Evolutionary conservation across 1,140 invertebrate species (phyloP).

Genomic region (Procambarus clarkii): DNA sequence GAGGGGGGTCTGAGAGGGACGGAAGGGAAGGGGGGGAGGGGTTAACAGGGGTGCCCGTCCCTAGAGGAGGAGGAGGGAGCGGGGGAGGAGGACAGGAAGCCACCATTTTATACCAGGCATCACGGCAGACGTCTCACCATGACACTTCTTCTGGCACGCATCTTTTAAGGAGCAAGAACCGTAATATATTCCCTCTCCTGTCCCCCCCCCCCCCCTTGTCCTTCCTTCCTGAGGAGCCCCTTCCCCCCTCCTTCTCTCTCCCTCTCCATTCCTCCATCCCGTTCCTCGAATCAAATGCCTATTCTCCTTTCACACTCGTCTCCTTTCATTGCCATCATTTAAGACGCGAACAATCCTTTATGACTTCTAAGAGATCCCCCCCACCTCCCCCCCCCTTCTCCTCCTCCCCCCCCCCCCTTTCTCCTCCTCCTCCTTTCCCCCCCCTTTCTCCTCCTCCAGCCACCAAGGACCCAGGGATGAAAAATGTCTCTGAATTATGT

Average conservation of each 20-base stretch:
- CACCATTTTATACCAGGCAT: neutral
- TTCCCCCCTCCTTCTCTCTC: neutral
- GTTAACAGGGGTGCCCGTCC: neutral
- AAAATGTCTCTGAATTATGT: slow-evolving; percentile 47
- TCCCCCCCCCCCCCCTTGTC: too few relatives aligned
- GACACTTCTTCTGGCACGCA: neutral
- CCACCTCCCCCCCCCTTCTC: too few relatives aligned
- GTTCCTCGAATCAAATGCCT: too few relatives aligned
- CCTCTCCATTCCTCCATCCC: too few relatives aligned
- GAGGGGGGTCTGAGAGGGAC: neutral
- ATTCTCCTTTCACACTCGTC: too few relatives aligned
- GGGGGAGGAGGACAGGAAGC: neutral
- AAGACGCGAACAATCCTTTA: too few relatives aligned
- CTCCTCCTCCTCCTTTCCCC: too few relatives aligned
- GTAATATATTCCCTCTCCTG: neutral
- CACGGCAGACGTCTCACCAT: neutral
- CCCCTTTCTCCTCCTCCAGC: too few relatives aligned
- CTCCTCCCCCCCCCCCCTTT: too few relatives aligned
- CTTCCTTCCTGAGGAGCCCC: too few relatives aligned
- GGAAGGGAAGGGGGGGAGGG: neutral
- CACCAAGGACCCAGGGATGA: neutral
- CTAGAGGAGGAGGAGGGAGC: neutral
- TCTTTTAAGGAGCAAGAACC: neutral
- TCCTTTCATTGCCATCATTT: too few relatives aligned
- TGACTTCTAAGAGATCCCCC: too few relatives aligned